phyloP scores from a whole-genome alignment of 2,113 vertebrate species.

The Daboia siamensis region DNA sequence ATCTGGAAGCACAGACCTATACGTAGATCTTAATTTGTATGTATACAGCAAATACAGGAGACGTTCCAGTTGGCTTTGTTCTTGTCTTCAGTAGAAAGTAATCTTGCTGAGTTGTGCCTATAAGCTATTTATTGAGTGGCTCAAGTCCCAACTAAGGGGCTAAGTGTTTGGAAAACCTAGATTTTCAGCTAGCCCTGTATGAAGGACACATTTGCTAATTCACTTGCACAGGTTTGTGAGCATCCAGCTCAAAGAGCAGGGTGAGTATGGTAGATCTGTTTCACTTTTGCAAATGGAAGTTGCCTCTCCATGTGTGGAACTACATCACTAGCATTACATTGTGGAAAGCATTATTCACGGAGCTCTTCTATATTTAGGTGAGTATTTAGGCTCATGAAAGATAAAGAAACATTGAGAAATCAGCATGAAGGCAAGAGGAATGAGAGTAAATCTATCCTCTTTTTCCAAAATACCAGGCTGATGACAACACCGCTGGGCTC shows the following conservation, averaged over 20 bases:
- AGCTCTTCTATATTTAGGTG: neutral
- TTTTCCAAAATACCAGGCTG: slow-evolving; percentile 50
- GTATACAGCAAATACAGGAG: neutral
- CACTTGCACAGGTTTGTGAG: neutral
- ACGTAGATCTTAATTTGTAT: neutral
- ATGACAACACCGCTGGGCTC: slow-evolving; percentile 66
- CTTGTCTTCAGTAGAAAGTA: neutral
- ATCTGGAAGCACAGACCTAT: neutral
- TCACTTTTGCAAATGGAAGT: neutral
- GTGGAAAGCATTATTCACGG: too few species aligned
- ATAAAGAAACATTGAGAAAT: slow-evolving; percentile 18
- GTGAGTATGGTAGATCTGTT: too few species aligned
- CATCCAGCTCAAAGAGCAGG: neutral
- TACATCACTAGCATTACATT: neutral
- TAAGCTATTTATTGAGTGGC: neutral
- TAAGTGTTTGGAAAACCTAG: neutral
- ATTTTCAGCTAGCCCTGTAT: neutral
- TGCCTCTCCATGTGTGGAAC: neutral
- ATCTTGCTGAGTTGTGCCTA: neutral
- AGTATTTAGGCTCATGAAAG: neutral
- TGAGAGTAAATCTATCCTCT: slow-evolving; percentile 42
- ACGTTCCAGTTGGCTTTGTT: neutral
- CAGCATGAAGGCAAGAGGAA: neutral
- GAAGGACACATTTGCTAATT: neutral
- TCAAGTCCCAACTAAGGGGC: neutral